Evolutionary conservation across 2,797 vertebrate species (phyloP).

Genomic region (Sus cebifrons): DNA sequence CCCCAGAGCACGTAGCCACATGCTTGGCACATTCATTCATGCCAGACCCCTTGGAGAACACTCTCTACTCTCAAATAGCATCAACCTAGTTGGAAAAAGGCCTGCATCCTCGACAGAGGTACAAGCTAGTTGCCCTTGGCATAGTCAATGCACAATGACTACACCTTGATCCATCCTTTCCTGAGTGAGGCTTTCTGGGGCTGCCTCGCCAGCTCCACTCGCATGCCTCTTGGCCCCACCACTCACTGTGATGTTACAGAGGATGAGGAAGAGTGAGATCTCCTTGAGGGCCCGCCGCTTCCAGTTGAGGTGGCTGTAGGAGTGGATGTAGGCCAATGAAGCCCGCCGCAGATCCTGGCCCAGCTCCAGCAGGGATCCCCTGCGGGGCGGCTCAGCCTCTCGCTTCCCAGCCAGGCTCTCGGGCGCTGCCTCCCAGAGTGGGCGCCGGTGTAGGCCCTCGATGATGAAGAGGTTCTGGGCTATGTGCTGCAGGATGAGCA

Average conservation of each 20-base stretch:
- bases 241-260: constrained; percentile 96
- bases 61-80: background rate
- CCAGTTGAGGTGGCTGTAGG: constrained; percentile 89
- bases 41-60: background rate
- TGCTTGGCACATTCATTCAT: background rate
- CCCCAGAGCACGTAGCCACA: background rate
- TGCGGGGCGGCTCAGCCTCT: constrained; percentile 11
- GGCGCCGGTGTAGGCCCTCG: constrained; percentile 93
- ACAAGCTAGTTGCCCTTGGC: background rate
- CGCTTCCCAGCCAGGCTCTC: background rate
- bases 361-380: constrained; percentile 85
- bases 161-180: background rate
- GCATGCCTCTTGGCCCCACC: background rate
- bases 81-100: background rate
- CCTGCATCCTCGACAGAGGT: background rate
- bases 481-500: constrained; percentile 94
- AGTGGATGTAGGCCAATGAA: constrained; percentile 87
- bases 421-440: background rate
- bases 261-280: constrained; percentile 94
- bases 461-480: constrained; percentile 96
- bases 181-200: background rate
- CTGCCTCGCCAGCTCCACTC: accelerated
- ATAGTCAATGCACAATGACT: accelerated
- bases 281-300: constrained; percentile 92
- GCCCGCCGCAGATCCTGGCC: constrained; percentile 84